Base-by-base conservation (phyloP, 2,113 vertebrate genomes). In the Microtus pennsylvanicus region DNA sequence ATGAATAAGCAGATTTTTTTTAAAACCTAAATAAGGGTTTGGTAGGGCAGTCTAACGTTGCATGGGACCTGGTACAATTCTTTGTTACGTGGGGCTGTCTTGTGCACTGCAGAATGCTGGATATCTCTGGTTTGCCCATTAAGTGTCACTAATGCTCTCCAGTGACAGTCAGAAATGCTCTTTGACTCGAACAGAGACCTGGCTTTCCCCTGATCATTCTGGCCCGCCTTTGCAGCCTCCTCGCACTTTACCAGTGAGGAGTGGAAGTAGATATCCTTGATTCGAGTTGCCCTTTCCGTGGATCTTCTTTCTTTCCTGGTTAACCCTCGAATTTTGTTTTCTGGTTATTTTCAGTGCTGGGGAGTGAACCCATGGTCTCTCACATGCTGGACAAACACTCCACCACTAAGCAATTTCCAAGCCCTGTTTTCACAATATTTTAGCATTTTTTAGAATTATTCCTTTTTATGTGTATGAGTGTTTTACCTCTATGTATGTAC, bases 61-160 rank as follows among this genome's bases (percentile, higher is more conserved):
- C 55, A n/a, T 86, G 50, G 38, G 26, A 83, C 89, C 38, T 0
- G 5, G 33, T 63, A 65, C 33, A 58, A 58, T 85, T 94, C 38
- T 94, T 94, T 70, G 78, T 52, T 50, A 3, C 75, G 19, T 83
- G 83, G 50, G n/a, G 38, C 83, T 91, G 30, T 93, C 30, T 65
- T 85, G 33, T 67, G 19, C 67, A 69, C 50, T 88, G 52, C 16
- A 83, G 87, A 45, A 70, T 87, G 45, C 38, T 83, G 22, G 75
- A 17, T 61, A 30, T 58, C 47, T 55, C 78, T 90, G 38, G 4
- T 35, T 30, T 93, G 70, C 61, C 47, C 52, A 63, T 55, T 85
- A 75, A 86, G 85, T 90, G 61, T 80, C 52, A 94, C 86, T 58
- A 86, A 75, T 85, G 69, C 83, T 93, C 72, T 96, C 85, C n/a